Evolutionary conservation across 2,113 vertebrate species (phyloP), one percentile per base, ranked within the genome.

Genomic region (Chamaea fasciata): DNA sequence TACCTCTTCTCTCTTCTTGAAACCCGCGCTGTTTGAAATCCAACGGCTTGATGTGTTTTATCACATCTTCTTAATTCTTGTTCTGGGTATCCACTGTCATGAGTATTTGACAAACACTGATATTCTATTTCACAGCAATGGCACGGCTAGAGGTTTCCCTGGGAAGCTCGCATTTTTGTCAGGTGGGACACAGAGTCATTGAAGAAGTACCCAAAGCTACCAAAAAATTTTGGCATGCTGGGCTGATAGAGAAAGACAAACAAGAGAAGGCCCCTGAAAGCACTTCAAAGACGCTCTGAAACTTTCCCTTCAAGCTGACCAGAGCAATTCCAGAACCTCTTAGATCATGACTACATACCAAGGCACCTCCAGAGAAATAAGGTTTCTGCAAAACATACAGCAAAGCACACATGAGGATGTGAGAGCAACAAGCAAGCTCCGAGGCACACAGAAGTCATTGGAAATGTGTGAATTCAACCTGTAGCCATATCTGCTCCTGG

Each of bases 391-490:
- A 57, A 31, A 8, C 21, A 20, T 17, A 18, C 5, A 83, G 20
- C 11, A 70, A 67, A 59, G 30, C 27, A 46, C 3, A 2, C 0
- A 0, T 16, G 27, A 52, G 26, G 15, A 26, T 26, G 8, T 22
- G 9, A 50, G 55, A 67, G 20, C 18, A 67, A 44, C 7, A 68
- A 8, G 7, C 8, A 69, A 56, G 37, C 5, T 88, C 37, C 0
- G 0, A 70, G 35, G 56, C 23, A 50, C 7, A 9, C 3, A 1
- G 24, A 2, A 1, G 13, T 62, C 33, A 47, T 21, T 49, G 35
- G 33, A 89, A 91, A 78, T 28, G 17, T 26, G 19, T 67, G 52
- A 76, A 44, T 86, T 42, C 35, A 41, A 26, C 15, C 31, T 39
- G 13, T 30, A 59, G 17, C 60, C 42, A 5, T 47, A 53, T 4